Conservation (phyloP, 2,797 vertebrate genomes). For the Pempheris klunzingeri region DNA sequence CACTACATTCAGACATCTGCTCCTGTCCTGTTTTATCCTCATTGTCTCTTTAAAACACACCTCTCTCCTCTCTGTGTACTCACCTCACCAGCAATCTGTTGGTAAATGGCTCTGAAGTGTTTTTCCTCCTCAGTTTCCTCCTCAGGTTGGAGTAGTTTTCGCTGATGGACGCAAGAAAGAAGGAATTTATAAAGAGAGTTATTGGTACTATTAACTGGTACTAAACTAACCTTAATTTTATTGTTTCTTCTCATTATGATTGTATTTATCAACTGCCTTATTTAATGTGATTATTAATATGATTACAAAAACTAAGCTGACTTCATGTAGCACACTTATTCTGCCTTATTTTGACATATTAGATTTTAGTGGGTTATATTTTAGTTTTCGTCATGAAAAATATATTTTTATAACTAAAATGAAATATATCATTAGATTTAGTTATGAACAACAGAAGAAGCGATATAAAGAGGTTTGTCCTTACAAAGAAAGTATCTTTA, state of each 20-base stretch:
- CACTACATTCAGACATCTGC: neutral
- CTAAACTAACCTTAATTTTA: too few species aligned
- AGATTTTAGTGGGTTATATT: too few species aligned
- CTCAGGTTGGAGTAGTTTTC: conserved; percentile 75
- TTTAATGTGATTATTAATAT: neutral
- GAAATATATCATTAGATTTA: too few species aligned
- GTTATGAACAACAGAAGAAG: too few species aligned
- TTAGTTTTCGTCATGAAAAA: too few species aligned
- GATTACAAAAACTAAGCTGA: neutral
- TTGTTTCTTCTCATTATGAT: neutral
- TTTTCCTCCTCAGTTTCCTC: conserved; percentile 91
- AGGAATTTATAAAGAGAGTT: neutral
- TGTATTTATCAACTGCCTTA: neutral
- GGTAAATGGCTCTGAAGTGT: conserved; percentile 92
- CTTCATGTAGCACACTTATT: too few species aligned
- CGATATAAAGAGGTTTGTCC: too few species aligned
- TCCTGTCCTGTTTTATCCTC: neutral
- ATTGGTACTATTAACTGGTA: too few species aligned
- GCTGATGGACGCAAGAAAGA: conserved; percentile 44
- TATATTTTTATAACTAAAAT: too few species aligned
- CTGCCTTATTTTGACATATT: too few species aligned
- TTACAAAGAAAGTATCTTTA: too few species aligned
- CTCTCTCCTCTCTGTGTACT: conserved; percentile 69
- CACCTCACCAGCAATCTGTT: conserved; percentile 94
- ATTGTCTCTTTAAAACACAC: neutral